phyloP scores from a whole-genome alignment of 2,888 invertebrate genomes.

The Eupeodes latifasciatus region DNA sequence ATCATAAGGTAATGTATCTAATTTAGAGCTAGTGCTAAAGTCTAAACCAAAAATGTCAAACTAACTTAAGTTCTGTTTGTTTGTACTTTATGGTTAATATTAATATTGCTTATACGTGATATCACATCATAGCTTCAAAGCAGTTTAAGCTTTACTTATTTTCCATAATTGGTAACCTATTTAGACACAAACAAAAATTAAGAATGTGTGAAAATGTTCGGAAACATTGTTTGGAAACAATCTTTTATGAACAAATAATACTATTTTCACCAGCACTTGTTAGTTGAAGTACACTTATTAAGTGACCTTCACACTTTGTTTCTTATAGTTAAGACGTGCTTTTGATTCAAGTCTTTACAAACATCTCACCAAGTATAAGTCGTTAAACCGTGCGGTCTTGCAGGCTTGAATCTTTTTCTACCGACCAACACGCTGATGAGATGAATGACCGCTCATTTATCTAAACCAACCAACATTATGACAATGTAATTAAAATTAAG shows the following conservation, averaged over 20 bases:
- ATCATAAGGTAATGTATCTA: too few relatives aligned
- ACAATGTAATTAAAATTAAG: not conserved
- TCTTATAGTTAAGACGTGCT: not conserved
- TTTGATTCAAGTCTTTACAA: not conserved
- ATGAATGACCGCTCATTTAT: slow-evolving; percentile 9
- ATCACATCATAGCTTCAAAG: too few relatives aligned
- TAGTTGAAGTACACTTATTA: not conserved
- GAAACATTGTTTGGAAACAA: not conserved
- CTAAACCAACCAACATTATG: not conserved
- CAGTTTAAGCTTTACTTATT: too few relatives aligned
- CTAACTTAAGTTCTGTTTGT: not conserved
- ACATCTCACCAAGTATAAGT: not conserved
- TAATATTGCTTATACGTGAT: too few relatives aligned
- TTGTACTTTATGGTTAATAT: too few relatives aligned
- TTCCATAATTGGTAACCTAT: not conserved
- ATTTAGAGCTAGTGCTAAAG: too few relatives aligned
- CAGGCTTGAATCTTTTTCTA: too few relatives aligned
- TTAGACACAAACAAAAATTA: not conserved
- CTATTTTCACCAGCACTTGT: slow-evolving; percentile 8
- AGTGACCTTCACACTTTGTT: too few relatives aligned
- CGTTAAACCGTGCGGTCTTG: not conserved
- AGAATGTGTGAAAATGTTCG: not conserved
- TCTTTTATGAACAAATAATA: not conserved
- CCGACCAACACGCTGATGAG: not conserved
- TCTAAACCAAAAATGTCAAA: not conserved